phyloP scores from a whole-genome alignment of 1,140 invertebrate species.

The Drosophila tristis region DNA sequence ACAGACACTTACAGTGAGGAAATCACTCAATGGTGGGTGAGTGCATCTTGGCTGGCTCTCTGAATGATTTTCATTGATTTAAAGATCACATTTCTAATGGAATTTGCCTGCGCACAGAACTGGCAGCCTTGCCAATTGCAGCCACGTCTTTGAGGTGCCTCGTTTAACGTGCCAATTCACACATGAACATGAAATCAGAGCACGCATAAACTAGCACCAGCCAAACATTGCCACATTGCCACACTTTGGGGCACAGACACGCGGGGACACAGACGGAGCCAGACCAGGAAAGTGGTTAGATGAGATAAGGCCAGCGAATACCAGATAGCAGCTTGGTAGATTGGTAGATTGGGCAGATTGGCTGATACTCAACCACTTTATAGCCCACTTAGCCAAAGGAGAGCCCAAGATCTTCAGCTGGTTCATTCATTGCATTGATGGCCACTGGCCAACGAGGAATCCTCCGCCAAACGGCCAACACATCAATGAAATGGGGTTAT shows the following conservation, averaged over 20 bases:
- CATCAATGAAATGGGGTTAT: slow-evolving; percentile 69
- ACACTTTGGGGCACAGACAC: slow-evolving; percentile 8
- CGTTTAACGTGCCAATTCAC: slow-evolving; percentile 50
- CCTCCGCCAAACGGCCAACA: slow-evolving; percentile 31
- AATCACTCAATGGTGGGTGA: slow-evolving; percentile 12
- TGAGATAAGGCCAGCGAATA: slow-evolving; percentile 46
- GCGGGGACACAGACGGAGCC: no score
- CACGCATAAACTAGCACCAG: slow-evolving; percentile 59
- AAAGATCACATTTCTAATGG: background rate
- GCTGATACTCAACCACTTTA: slow-evolving; percentile 43
- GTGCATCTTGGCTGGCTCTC: no score
- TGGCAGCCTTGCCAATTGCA: slow-evolving; percentile 32
- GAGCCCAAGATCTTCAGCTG: slow-evolving; percentile 39
- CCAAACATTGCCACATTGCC: slow-evolving; percentile 30
- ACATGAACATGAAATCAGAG: slow-evolving; percentile 47
- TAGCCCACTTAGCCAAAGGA: slow-evolving; percentile 33
- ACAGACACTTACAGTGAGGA: background rate
- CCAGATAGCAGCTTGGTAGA: slow-evolving; percentile 26
- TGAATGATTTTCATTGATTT: no score
- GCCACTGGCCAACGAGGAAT: slow-evolving; percentile 43
- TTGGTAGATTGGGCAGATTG: background rate
- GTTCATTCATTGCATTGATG: slow-evolving; percentile 31
- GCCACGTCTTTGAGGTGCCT: slow-evolving; percentile 17
- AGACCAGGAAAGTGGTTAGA: slow-evolving; percentile 58
- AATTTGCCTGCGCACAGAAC: background rate